phyloP scores from a whole-genome alignment of 2,797 vertebrate species.

The Crocidura indochinensis region DNA sequence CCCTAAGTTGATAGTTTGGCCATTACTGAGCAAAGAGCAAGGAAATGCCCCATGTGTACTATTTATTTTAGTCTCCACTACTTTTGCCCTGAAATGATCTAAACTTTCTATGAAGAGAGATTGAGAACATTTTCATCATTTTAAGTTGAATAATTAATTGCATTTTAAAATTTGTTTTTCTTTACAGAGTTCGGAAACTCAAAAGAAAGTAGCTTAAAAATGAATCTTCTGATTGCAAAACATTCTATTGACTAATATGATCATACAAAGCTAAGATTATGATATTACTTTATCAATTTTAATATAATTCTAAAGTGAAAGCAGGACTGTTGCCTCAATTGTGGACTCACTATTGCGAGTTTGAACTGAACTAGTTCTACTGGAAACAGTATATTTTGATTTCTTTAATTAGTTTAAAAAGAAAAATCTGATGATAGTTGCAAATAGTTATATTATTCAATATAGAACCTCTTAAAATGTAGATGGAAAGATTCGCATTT shows the following conservation, averaged over 20 bases:
- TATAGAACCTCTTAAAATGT: not conserved
- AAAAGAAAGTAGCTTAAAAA: no score
- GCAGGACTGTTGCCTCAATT: not conserved
- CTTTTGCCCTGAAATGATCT: no score
- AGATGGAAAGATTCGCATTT: not conserved
- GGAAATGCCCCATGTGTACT: no score
- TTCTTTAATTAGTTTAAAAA: not conserved
- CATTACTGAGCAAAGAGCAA: no score
- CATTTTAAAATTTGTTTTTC: no score
- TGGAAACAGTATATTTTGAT: not conserved
- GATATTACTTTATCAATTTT: not conserved
- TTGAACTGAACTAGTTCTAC: not conserved
- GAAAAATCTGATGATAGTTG: not conserved
- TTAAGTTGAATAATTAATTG: no score
- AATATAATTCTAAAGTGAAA: conserved; percentile 38
- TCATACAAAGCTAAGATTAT: not conserved
- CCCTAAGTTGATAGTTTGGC: no score
- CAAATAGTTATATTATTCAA: not conserved
- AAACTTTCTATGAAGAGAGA: no score
- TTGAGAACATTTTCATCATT: no score
- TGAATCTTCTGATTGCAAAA: no score
- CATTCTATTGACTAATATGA: not conserved
- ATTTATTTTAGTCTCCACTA: no score
- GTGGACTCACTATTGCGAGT: not conserved
- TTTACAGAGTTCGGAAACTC: no score